phyloP scores from a whole-genome alignment of 2,797 vertebrate species.

The Sebastolobus altivelis region DNA sequence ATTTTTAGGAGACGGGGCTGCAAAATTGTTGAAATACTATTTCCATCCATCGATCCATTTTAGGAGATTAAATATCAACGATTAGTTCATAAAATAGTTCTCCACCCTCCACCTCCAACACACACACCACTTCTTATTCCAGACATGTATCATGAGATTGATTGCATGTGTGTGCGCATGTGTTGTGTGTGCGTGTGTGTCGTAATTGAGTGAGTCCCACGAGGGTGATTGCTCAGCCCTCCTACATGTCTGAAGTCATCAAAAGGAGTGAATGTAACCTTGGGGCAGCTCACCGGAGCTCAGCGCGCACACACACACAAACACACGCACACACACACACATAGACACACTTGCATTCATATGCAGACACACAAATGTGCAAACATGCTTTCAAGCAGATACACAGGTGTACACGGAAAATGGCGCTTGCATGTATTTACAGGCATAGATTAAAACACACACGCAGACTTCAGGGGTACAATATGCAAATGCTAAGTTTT shows the following conservation, averaged over 20 bases:
- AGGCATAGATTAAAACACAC: conserved; percentile 28
- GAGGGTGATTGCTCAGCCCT: conserved; percentile 73
- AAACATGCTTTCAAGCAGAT: conserved; percentile 4
- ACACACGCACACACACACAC: conserved; percentile 18
- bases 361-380: conserved; percentile 8
- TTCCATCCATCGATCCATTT: neutral
- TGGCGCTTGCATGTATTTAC: neutral
- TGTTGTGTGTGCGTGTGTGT: conserved; percentile 16
- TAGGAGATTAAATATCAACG: neutral
- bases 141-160: conserved; percentile 65
- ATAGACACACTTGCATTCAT: conserved; percentile 10
- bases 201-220: conserved; percentile 69
- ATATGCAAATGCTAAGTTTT: conserved; percentile 69
- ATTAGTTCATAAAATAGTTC: conserved; percentile 39
- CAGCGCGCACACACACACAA: conserved; percentile 20
- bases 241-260: conserved; percentile 79
- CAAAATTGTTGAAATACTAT: neutral
- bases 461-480: conserved; percentile 26
- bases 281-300: conserved; percentile 60
- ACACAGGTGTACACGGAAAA: neutral
- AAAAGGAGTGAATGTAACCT: conserved; percentile 77
- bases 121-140: conserved; percentile 61
- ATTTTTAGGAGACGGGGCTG: no score
- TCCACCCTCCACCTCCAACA: neutral
- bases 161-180: conserved; percentile 45